phyloP scores from a whole-genome alignment of 2,888 invertebrate species.

The Abrostola triplasia region DNA sequence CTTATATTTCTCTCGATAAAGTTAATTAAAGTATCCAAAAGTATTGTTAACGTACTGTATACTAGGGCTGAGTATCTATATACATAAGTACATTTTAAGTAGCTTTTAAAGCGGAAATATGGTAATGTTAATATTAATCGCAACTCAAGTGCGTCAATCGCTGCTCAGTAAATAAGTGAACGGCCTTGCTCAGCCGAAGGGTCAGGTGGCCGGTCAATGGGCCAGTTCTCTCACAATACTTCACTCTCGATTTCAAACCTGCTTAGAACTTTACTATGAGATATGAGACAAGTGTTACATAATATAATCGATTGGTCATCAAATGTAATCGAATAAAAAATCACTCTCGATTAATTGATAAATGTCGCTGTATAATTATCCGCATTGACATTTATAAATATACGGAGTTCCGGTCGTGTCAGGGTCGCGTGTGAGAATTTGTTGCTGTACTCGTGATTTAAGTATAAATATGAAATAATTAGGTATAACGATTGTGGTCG shows the following conservation, averaged over 20 bases:
- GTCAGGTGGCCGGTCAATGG: constrained; percentile 79
- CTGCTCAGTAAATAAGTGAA: constrained; percentile 59
- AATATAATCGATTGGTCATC: constrained; percentile 13
- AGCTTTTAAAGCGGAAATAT: not conserved
- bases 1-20: no score
- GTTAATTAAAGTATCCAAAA: no score
- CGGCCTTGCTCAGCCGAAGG: constrained; percentile 76
- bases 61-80: no score
- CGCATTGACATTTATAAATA: constrained; percentile 42
- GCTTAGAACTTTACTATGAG: constrained; percentile 34
- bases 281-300: constrained; percentile 7
- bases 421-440: constrained; percentile 25
- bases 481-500: constrained; percentile 19
- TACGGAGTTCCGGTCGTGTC: constrained; percentile 36
- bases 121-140: constrained; percentile 9
- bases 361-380: constrained; percentile 16
- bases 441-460: constrained; percentile 23
- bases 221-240: constrained; percentile 67
- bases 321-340: constrained; percentile 1
- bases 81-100: not conserved
- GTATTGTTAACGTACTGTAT: no score
- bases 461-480: constrained; percentile 19
- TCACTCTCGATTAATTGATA: constrained; percentile 8
- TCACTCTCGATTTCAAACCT: constrained; percentile 74
- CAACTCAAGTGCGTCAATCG: constrained; percentile 25